Evolutionary conservation across 2,888 invertebrate genomes (phyloP), one percentile per base, ranked within the genome.

Genomic region (Tipula confusa): DNA sequence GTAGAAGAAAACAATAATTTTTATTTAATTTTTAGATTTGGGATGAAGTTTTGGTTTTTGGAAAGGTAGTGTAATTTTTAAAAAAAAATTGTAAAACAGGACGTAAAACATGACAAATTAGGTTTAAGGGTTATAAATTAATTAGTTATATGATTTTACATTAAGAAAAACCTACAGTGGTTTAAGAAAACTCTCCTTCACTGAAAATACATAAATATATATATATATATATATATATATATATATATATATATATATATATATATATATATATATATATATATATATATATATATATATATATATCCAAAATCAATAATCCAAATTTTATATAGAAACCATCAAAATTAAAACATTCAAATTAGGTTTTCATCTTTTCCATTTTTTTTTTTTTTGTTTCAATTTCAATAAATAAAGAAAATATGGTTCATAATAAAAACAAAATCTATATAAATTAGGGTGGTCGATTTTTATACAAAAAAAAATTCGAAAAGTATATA

Each of bases 401-500:
- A 64, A 64, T 64, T 64, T 64, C 3, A 64, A 64, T 24, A 64
- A 24, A 64, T 64, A 64, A 64, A 64, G 64, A 64, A 64, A 64
- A 64, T 64, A 64, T 64, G 64, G 64, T 64, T 64, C 64, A 64
- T 64, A 64, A 64, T 64, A 64, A 64, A 64, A 64, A 64, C 2
- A 43, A 24, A 24, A 64, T 64, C 64, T 64, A 64, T 24, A 64
- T 64, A 64, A 64, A 64, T 64, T 64, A 64, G 64, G 64, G 64
- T 64, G 64, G 64, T 64, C 64, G 64, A 64, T 64, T 64, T 64
- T 64, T 18, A 18, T 64, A 64, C 24, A 64, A 64, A 64, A 64
- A 64, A 33, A 33, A 64, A 64, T 64, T 7, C 11, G 64, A 9
- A 64, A 64, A 24, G 24, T 64, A 64, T 64, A 64, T 43, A 15